Evolutionary conservation across 30 jellyfish, hydroid and myxozoan genomes (phyloP).

Genomic region (Turritopsis dohrnii): DNA sequence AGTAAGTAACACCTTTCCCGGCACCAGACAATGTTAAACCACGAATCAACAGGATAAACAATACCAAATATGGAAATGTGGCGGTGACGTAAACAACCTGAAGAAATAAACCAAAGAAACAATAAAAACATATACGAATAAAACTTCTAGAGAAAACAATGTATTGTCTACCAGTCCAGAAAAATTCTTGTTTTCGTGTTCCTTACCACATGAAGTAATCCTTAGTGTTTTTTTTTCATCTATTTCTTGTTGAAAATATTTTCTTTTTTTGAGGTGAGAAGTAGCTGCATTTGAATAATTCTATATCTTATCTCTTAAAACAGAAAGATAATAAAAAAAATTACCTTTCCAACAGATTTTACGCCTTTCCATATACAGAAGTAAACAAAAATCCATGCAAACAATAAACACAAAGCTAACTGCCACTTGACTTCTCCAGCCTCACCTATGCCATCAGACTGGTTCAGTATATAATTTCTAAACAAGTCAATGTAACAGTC

Average conservation of each 20-base stretch:
- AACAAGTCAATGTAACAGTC: too few relatives aligned
- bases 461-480: conserved; percentile 60
- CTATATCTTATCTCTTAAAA: too few relatives aligned
- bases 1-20: conserved; percentile 18
- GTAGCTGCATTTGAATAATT: too few relatives aligned
- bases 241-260: too few relatives aligned
- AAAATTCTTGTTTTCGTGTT: too few relatives aligned
- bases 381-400: conserved; percentile 89
- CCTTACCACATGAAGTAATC: too few relatives aligned
- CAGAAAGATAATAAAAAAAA: too few relatives aligned
- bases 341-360: conserved; percentile 89
- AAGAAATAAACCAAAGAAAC: not conserved
- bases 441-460: conserved; percentile 43
- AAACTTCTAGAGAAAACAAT: too few relatives aligned
- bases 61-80: conserved; percentile 36
- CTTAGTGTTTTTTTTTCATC: too few relatives aligned
- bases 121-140: too few relatives aligned
- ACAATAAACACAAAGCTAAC: conserved; percentile 59
- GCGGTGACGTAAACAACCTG: conserved; percentile 41
- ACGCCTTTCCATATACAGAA: conserved; percentile 93
- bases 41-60: conserved; percentile 33
- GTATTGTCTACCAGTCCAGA: too few relatives aligned
- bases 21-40: conserved; percentile 36
- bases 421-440: conserved; percentile 78
- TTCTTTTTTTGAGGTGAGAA: too few relatives aligned